Evolutionary conservation across 2,888 invertebrate genomes (phyloP), one percentile per base, ranked within the genome.

Genomic region (Latrodectus hesperus): DNA sequence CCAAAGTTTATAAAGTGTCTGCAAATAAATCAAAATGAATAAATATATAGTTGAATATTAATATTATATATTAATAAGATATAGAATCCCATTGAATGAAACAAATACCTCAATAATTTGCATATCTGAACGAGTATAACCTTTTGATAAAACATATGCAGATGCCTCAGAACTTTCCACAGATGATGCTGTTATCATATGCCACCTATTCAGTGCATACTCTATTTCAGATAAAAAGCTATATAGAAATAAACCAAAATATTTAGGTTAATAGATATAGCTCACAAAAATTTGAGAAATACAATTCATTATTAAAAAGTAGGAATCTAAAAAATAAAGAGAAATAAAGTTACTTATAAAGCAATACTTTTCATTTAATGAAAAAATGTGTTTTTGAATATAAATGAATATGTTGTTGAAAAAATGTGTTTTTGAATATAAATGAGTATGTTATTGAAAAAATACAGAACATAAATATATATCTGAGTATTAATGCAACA

Each of bases 141-240:
- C 81, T 73, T 87, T 87, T 49, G 86, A 81, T 8, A 81, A 49
- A 12, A 87, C 65, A 68, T 76, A 67, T 38, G 72, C 16, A 14
- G 60, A 26, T 16, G 77, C 76, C 12, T 64, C 68, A n/a, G 76
- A 55, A 8, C 65, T 26, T 65, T 87, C 77, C 10, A 55, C 76
- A 52, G 81, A 77, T 16, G 77, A 76, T 9, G 76, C 68, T 9
- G 77, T 81, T 9, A 87, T 22, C 51, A 77, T 71, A 49, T 81
- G 71, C 86, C 86, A 87, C 86, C 86, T 81, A 9, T 77, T 55
- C 17, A 87, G 17, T 11, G 81, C 76, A 14, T 11, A 65, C 22
- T 87, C 76, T 14, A 87, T 65, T 17, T 87, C 86, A 53, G 74
- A 77, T 9, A 87, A 68, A 6, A 77, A 60, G 9, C 86, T 87